Conservation (phyloP, 64 coral and sea anemone genomes). For the Actinia equina region DNA sequence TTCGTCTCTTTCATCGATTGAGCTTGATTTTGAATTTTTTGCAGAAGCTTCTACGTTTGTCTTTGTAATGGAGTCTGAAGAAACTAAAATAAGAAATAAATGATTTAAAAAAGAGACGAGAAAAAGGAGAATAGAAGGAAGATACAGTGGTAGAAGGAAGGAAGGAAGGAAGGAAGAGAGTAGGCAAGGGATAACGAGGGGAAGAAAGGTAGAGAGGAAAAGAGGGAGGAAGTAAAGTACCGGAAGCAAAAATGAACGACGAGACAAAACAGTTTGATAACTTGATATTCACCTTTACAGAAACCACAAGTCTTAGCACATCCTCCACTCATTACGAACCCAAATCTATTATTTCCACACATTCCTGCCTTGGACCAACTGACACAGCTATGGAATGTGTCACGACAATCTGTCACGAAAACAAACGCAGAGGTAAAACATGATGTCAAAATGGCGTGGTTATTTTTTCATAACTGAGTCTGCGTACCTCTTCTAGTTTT, state of each 20-base stretch:
- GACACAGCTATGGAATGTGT: slow-evolving; percentile 43
- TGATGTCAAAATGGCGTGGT: too few species aligned
- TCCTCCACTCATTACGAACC: slow-evolving; percentile 27
- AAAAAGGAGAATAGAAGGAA: too few species aligned
- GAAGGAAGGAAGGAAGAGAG: too few species aligned
- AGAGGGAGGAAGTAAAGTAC: too few species aligned
- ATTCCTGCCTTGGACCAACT: slow-evolving; percentile 44
- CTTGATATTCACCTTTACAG: slow-evolving; percentile 26
- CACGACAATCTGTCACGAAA: slow-evolving; percentile 37
- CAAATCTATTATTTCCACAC: slow-evolving; percentile 18
- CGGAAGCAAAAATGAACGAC: too few species aligned
- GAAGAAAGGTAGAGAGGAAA: too few species aligned
- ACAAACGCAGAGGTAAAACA: not conserved
- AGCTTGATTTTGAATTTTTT: not conserved
- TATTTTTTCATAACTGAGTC: too few species aligned
- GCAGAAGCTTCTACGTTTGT: not conserved
- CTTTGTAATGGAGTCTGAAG: not conserved
- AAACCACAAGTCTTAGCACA: slow-evolving; percentile 51
- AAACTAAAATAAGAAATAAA: not conserved
- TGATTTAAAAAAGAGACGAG: not conserved
- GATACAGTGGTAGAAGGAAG: too few species aligned
- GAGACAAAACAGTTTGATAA: not conserved
- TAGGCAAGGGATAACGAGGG: too few species aligned
- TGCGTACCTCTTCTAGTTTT: too few species aligned
- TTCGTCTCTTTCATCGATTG: not conserved